Conservation (phyloP, 2,113 vertebrate genomes). For the Trachemys scripta region DNA sequence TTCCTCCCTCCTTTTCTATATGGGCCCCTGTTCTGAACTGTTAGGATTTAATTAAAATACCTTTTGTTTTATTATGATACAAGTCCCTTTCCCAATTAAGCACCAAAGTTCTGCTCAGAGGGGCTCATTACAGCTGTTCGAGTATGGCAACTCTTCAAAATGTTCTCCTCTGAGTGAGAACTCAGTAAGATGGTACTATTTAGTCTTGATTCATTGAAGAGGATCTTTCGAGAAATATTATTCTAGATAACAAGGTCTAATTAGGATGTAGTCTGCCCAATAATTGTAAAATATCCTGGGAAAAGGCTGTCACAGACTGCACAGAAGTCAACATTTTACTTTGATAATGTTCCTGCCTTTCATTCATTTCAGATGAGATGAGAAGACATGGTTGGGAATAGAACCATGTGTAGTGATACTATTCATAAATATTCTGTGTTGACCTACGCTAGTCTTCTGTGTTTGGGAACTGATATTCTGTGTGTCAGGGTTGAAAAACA, state of each 20-base stretch:
- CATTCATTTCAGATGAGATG: background rate
- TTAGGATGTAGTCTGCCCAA: background rate
- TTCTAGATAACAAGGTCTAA: background rate
- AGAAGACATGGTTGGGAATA: background rate
- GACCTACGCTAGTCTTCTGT: background rate
- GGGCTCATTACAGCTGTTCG: background rate
- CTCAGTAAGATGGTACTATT: background rate
- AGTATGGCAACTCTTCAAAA: background rate
- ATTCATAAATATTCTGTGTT: background rate
- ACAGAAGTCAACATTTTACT: background rate
- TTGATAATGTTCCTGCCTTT: background rate
- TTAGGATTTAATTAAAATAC: background rate
- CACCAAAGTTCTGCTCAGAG: background rate
- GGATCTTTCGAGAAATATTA: constrained; percentile 5
- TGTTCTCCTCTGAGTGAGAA: background rate
- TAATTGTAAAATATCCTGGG: constrained; percentile 11
- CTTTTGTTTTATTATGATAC: background rate
- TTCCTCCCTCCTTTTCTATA: background rate
- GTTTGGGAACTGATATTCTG: background rate
- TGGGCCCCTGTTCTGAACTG: background rate
- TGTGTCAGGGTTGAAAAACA: background rate
- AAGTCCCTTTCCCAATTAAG: background rate
- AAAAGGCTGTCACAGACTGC: background rate
- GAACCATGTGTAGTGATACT: background rate
- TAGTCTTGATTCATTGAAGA: background rate